A percentile compares a stretch with the other conserved stretches of the same genome.
phyloP scores from a whole-genome alignment of 2,888 invertebrate genomes.

The Melinopterus prodromus region DNA sequence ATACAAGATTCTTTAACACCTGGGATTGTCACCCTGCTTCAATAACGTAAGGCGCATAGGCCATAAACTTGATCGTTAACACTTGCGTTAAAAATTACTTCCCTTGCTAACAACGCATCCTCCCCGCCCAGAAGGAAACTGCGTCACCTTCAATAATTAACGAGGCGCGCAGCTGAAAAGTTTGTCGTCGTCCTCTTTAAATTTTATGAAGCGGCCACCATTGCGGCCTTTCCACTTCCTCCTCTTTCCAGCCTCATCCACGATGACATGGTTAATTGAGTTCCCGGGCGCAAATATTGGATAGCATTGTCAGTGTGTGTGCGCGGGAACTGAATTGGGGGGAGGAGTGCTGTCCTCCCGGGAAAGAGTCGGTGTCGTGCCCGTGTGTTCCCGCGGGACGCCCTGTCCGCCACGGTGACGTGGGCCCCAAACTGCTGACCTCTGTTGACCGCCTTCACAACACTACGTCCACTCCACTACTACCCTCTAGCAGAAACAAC shows the following conservation, averaged over 20 bases:
- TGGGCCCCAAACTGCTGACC: conserved; percentile 54
- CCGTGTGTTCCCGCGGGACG: conserved; percentile 51
- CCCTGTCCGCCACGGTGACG: conserved; percentile 55
- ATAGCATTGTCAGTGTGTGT: conserved; percentile 47
- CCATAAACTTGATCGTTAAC: not conserved
- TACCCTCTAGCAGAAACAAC: not conserved
- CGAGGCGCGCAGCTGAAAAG: conserved; percentile 21
- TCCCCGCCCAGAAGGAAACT: not conserved
- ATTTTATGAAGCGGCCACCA: conserved; percentile 22
- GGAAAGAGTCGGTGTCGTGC: conserved; percentile 52
- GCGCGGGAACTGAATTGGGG: conserved; percentile 44
- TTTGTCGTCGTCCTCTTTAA: conserved; percentile 21
- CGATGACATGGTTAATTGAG: conserved; percentile 50
- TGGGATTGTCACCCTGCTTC: too few relatives aligned
- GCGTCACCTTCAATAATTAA: conserved; percentile 18
- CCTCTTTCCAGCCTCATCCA: conserved; percentile 24
- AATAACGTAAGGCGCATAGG: not conserved
- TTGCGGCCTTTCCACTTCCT: conserved; percentile 14
- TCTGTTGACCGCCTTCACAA: conserved; percentile 51
- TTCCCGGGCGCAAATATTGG: conserved; percentile 50
- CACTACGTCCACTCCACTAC: conserved; percentile 11
- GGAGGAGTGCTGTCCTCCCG: conserved; percentile 28
- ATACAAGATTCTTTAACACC: too few relatives aligned
- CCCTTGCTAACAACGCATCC: not conserved
- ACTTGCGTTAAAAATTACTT: not conserved